These are phyloP conservation scores for Masnerella sp. DNA, from an alignment of 2,888 invertebrate genomes.

Conservation along the genomic window DNA sequence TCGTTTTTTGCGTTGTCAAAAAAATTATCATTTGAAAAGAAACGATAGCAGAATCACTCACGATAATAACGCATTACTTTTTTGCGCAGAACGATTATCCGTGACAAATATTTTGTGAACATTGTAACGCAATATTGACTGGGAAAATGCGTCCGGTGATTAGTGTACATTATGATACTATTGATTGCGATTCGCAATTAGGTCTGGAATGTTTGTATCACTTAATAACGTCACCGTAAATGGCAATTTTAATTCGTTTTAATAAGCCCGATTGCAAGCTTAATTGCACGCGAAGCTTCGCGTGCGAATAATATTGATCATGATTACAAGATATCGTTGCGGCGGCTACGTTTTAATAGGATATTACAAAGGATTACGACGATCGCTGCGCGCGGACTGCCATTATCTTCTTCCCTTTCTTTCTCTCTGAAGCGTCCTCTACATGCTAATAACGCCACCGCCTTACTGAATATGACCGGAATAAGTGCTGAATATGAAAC, in stretches of 20 bases:
- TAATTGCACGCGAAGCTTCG: conserved; percentile 37
- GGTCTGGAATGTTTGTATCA: conserved; percentile 30
- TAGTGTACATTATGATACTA: conserved; percentile 22
- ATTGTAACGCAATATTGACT: conserved; percentile 12
- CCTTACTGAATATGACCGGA: conserved; percentile 39
- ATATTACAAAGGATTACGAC: conserved; percentile 48
- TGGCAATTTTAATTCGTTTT: conserved; percentile 33
- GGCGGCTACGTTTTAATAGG: conserved; percentile 42
- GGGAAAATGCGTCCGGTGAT: conserved; percentile 2
- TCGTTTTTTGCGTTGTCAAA: no score
- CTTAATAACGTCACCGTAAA: conserved; percentile 26
- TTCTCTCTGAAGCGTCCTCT: conserved; percentile 26
- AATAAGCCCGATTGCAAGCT: conserved; percentile 34
- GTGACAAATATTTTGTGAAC: conserved; percentile 3
- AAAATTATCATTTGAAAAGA: no score
- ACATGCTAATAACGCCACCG: conserved; percentile 42
- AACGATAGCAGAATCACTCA: no score
- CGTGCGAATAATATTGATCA: conserved; percentile 47
- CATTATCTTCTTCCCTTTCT: conserved; percentile 40
- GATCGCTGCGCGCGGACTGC: conserved; percentile 27
- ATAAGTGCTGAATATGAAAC: conserved; percentile 45
- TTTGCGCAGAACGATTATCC: neutral
- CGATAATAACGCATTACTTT: no score
- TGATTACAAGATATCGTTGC: conserved; percentile 40
- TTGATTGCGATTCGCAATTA: conserved; percentile 24